phyloP scores from a whole-genome alignment of 2,797 vertebrate genomes.

The Betta splendens region DNA sequence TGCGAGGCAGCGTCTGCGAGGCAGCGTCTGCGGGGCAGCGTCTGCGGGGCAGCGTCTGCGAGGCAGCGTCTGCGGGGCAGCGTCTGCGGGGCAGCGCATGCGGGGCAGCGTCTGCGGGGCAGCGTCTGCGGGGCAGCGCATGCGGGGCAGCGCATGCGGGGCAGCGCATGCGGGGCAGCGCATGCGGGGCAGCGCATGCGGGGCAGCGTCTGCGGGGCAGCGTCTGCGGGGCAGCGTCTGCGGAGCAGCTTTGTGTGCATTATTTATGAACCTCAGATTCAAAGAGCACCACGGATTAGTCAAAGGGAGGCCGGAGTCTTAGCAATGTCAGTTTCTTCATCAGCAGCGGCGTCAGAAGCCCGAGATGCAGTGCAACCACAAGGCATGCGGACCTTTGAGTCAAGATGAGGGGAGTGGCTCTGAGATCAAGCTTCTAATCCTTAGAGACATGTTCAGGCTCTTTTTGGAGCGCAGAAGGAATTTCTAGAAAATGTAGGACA shows the following conservation, averaged over 20 bases:
- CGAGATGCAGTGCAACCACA: constrained; percentile 33
- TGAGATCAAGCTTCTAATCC: constrained; percentile 26
- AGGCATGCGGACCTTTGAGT: constrained; percentile 43
- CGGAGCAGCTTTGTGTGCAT: neutral
- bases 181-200: too few species aligned
- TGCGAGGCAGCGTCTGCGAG: too few species aligned
- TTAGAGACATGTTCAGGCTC: constrained; percentile 16
- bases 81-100: too few species aligned
- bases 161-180: too few species aligned
- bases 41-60: too few species aligned
- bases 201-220: too few species aligned
- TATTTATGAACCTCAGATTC: constrained; percentile 5
- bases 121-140: too few species aligned
- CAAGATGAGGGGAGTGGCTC: constrained; percentile 41
- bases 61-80: too few species aligned
- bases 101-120: too few species aligned
- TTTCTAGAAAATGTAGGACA: constrained; percentile 8
- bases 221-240: too few species aligned
- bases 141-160: too few species aligned
- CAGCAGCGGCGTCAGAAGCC: constrained; percentile 28
- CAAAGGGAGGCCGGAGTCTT: constrained; percentile 2
- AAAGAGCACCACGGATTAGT: constrained; percentile 23
- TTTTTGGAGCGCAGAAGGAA: constrained; percentile 2
- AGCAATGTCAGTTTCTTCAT: constrained; percentile 32
- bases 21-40: too few species aligned